Evolutionary conservation across 2,113 vertebrate genomes (phyloP).

Genomic region (Thryonomys swinderianus): DNA sequence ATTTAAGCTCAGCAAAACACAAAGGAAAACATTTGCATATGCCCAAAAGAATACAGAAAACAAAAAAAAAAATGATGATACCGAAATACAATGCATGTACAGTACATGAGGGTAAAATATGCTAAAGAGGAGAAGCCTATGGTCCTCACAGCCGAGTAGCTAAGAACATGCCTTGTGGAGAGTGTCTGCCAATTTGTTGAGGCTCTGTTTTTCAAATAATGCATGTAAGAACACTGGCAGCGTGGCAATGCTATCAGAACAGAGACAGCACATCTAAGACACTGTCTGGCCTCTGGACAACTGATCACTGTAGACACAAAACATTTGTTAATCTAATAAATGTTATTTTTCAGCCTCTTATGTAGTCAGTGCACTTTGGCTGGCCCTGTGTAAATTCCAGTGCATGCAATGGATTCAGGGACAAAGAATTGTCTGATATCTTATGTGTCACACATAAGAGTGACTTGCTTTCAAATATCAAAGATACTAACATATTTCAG

Average conservation of each 20-base stretch:
- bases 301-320: neutral
- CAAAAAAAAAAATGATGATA: neutral
- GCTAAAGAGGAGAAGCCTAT: neutral
- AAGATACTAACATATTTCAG: neutral
- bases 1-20: neutral
- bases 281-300: neutral
- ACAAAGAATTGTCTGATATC: neutral
- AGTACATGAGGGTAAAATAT: neutral
- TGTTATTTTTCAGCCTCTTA: neutral
- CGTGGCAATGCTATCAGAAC: neutral
- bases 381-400: rapidly evolving
- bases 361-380: neutral
- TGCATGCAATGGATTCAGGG: neutral
- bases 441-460: neutral
- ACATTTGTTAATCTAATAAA: neutral
- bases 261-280: neutral
- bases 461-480: neutral
- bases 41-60: neutral
- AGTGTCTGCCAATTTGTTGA: neutral
- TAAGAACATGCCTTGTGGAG: neutral
- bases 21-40: no score
- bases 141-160: neutral
- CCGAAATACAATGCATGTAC: neutral
- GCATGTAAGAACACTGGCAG: neutral
- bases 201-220: neutral